Conservation (phyloP, 2,797 vertebrate genomes). For the Salmo trutta region DNA sequence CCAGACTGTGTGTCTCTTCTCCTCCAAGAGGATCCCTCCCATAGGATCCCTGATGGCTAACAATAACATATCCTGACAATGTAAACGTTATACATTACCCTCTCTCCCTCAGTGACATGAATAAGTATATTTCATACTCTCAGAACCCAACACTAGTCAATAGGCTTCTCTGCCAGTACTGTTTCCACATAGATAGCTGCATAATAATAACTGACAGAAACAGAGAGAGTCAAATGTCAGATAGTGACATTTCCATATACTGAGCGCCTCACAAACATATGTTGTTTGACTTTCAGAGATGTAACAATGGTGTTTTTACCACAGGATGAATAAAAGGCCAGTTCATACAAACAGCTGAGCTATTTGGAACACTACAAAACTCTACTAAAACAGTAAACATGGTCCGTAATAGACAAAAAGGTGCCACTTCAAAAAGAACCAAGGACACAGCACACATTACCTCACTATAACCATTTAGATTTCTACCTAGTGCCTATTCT, state of each 20-base stretch:
- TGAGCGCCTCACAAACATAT: not conserved
- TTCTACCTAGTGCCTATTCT: not conserved
- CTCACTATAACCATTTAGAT: not conserved
- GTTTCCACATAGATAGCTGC: not conserved
- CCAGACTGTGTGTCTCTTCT: too few relatives aligned
- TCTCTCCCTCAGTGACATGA: too few relatives aligned
- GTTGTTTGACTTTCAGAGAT: conserved; percentile 23
- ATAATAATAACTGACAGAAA: not conserved
- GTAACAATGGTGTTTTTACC: not conserved
- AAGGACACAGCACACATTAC: not conserved
- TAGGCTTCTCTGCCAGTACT: not conserved
- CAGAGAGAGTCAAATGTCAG: conserved; percentile 2
- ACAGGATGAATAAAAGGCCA: not conserved
- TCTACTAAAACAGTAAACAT: not conserved
- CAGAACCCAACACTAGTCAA: not conserved
- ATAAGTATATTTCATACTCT: too few relatives aligned
- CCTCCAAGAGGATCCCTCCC: too few relatives aligned
- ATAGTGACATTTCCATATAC: conserved; percentile 29
- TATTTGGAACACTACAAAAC: not conserved
- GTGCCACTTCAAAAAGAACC: not conserved
- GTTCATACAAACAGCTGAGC: not conserved
- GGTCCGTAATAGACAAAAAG: not conserved
- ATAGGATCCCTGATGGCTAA: too few relatives aligned
- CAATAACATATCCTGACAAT: too few relatives aligned
- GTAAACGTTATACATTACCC: too few relatives aligned